Evolutionary conservation across 1,140 invertebrate genomes (phyloP), one percentile per base, ranked within the genome.

Genomic region (Pachypeltis micranthus): DNA sequence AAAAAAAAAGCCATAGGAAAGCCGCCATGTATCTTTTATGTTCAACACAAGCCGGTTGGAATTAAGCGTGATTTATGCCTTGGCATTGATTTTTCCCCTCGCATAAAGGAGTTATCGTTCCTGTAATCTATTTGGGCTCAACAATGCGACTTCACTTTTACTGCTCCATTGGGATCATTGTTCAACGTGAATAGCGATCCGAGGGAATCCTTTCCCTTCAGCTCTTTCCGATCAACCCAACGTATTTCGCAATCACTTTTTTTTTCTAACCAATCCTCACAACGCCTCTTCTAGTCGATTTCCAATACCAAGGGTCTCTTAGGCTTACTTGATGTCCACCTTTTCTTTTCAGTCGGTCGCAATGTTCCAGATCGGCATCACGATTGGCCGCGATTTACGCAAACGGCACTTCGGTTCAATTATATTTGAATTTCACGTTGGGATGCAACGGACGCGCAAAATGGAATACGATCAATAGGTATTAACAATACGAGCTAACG

Each of bases 111-210:
- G 47, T 51, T 51, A 51, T 51, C 47, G 47, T 21, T 51, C 47
- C 47, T 51, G 47, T 51, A 51, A 51, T 51, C 47, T 51, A 51
- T 51, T 51, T 51, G 47, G 23, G 47, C 47, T 51, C 47, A 51
- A 51, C 47, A 51, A 51, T 51, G 47, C 47, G 47, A 51, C 47
- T 51, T 51, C 47, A 51, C 47, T 51, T 51, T 51, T 51, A 51
- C 47, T 51, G 47, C 47, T 51, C 47, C 47, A 51, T 51, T 51
- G 47, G 47, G 47, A 51, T 51, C 47, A 51, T 51, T 51, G 47
- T 51, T 51, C 7, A 21, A 10, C 10, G 10, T 51, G 47, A 51
- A 51, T 51, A 21, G 47, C 10, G 47, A 51, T 51, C 19, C 12
- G 47, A 21, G 34, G 34, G n/a, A n/a, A n/a, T n/a, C n/a, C n/a